phyloP scores from a whole-genome alignment of 1,140 invertebrate genomes.

The Lepidurus packardi region DNA sequence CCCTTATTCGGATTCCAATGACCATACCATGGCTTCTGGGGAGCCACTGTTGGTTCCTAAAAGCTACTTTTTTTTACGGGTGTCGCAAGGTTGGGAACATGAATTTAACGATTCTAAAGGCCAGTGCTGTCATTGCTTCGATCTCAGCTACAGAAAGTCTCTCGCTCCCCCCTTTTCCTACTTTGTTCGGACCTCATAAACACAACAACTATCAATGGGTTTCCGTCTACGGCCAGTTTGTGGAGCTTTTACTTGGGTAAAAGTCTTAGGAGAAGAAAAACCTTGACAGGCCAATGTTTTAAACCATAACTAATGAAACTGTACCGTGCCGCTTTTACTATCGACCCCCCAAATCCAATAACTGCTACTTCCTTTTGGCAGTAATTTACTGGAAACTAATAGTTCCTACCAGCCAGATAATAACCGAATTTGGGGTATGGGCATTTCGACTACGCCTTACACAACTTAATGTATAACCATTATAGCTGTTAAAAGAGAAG shows the following conservation, averaged over 20 bases:
- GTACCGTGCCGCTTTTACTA: neutral
- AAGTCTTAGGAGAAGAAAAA: neutral
- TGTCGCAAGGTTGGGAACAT: neutral
- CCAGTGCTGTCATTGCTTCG: neutral
- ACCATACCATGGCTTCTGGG: neutral
- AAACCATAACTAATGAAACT: neutral
- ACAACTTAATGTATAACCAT: too few relatives aligned
- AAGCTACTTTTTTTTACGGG: neutral
- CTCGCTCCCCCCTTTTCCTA: neutral
- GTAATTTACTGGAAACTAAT: neutral
- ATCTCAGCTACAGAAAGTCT: neutral
- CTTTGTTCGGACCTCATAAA: too few relatives aligned
- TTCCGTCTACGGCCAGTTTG: too few relatives aligned
- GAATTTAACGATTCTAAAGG: neutral
- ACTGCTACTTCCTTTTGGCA: neutral
- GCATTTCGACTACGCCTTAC: too few relatives aligned
- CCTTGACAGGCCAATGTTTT: neutral
- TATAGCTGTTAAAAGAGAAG: too few relatives aligned
- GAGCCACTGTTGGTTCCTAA: neutral
- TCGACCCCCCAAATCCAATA: neutral
- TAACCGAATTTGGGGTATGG: neutral
- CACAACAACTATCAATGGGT: too few relatives aligned
- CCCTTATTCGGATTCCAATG: neutral
- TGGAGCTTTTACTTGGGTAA: too few relatives aligned
- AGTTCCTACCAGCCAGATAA: neutral